These are phyloP conservation scores for Fabriciana adippe DNA, from an alignment of 2,888 invertebrate species.

Conservation along the genomic window DNA sequence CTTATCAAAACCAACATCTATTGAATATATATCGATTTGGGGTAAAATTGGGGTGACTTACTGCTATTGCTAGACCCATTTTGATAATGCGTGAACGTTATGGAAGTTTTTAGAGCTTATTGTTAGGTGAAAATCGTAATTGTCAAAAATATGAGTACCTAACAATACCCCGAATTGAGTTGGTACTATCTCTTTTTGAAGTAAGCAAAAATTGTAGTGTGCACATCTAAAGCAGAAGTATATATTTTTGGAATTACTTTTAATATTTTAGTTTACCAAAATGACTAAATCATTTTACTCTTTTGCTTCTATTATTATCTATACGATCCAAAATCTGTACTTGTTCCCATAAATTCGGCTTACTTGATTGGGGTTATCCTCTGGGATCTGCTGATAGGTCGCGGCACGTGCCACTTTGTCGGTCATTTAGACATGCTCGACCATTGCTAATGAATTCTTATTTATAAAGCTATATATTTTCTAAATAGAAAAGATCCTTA, in stretches of 20 bases:
- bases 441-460: constrained; percentile 15
- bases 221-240: no score
- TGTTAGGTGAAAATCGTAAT: background rate
- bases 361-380: constrained; percentile 26
- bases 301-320: background rate
- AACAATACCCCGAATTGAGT: no score
- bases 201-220: no score
- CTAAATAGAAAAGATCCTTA: no score
- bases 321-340: constrained; percentile 11
- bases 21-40: constrained; percentile 33
- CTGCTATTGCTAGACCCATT: constrained; percentile 23
- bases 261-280: background rate
- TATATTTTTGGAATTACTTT: no score
- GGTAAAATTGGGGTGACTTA: constrained; percentile 33
- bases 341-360: constrained; percentile 27
- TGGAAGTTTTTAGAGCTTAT: constrained; percentile 15
- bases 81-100: constrained; percentile 33
- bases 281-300: no score
- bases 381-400: constrained; percentile 28
- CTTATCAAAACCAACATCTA: constrained; percentile 37
- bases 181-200: no score
- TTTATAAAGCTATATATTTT: background rate
- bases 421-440: constrained; percentile 24
- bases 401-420: constrained; percentile 24
- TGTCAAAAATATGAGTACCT: background rate